Conservation (phyloP, 2,113 vertebrate genomes). For the Cyanoliseus patagonus region DNA sequence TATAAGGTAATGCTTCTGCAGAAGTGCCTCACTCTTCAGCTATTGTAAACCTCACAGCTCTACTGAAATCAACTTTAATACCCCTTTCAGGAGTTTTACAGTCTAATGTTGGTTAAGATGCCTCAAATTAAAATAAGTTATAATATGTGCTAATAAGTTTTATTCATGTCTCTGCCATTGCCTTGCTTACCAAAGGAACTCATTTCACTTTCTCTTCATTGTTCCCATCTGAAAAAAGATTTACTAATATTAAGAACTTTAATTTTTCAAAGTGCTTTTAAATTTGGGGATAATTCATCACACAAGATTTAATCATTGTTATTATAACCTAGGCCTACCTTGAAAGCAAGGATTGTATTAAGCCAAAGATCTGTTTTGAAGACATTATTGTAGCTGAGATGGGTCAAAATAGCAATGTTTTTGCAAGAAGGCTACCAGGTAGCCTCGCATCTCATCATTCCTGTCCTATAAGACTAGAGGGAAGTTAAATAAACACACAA, state of each 20-base stretch:
- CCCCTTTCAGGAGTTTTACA: background rate
- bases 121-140: background rate
- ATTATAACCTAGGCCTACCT: background rate
- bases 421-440: background rate
- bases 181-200: background rate
- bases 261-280: background rate
- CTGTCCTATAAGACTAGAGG: background rate
- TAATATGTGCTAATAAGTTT: background rate
- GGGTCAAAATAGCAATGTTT: background rate
- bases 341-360: background rate
- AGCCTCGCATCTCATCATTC: background rate
- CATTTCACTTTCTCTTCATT: background rate
- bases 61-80: background rate
- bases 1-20: background rate
- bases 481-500: conserved; percentile 16
- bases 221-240: background rate
- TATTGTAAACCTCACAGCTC: background rate
- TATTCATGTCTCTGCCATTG: background rate
- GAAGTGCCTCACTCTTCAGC: background rate
- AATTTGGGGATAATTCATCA: background rate
- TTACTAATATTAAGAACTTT: background rate
- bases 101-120: background rate
- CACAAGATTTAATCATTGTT: background rate
- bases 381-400: background rate
- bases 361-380: background rate